A percentile compares a stretch with the other conserved stretches of the same genome.
These are phyloP conservation scores for Cettia cetti DNA, from an alignment of 2,113 vertebrate species.

Conservation along the genomic window DNA sequence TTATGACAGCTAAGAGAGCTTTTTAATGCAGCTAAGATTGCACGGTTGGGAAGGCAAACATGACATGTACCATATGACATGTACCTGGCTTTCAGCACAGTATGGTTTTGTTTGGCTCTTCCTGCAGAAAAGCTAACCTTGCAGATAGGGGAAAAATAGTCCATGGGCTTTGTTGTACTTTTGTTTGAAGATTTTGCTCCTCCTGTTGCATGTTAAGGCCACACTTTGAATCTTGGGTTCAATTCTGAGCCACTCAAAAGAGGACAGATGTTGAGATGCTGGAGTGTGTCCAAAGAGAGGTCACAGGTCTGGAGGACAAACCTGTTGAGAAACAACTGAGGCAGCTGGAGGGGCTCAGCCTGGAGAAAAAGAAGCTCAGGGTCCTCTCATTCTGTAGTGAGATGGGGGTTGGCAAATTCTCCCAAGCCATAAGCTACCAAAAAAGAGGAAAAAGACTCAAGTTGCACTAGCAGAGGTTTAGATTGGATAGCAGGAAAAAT, in stretches of 20 bases:
- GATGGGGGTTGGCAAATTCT: accelerated
- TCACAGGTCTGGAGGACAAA: background rate
- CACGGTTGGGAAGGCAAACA: background rate
- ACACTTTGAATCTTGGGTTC: background rate
- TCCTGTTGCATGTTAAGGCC: too few species aligned
- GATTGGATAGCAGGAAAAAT: background rate
- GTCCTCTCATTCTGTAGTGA: background rate
- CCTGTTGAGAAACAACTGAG: background rate
- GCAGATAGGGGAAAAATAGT: accelerated
- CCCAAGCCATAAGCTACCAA: background rate
- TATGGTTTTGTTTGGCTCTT: background rate
- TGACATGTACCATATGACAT: too few species aligned
- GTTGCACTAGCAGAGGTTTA: background rate
- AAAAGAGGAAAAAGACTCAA: background rate
- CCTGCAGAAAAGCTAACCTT: background rate
- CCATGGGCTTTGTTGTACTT: background rate
- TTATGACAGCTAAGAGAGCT: background rate
- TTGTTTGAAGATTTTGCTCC: background rate
- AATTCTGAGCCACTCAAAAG: background rate
- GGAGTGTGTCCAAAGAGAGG: background rate
- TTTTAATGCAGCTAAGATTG: accelerated
- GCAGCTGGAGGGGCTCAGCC: accelerated
- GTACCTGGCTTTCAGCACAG: background rate
- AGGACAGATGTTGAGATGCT: background rate
- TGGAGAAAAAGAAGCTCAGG: background rate